A percentile compares a stretch with the other conserved stretches of the same genome.
Evolutionary conservation across 1,140 invertebrate species (phyloP).

Genomic region (Philaenus spumarius): DNA sequence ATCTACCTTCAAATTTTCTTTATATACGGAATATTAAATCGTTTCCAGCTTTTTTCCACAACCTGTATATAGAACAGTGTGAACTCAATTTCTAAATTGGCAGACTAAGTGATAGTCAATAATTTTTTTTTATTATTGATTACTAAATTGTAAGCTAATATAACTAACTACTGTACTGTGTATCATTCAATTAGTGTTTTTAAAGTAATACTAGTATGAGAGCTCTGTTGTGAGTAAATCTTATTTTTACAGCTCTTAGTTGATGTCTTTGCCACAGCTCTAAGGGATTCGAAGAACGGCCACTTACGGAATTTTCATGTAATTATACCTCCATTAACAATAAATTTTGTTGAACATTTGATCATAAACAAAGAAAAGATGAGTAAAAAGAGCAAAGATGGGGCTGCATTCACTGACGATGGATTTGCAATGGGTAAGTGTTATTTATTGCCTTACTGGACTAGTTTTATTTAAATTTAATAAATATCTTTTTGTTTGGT

Average conservation of each 20-base stretch:
- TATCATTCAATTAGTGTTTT: too few species aligned
- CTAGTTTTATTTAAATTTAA: background rate
- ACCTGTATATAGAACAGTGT: too few species aligned
- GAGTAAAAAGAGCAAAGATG: conserved; percentile 71
- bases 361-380: conserved; percentile 90
- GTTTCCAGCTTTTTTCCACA: too few species aligned
- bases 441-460: background rate
- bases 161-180: too few species aligned
- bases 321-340: conserved; percentile 86
- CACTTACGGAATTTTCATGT: conserved; percentile 93
- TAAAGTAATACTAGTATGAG: too few species aligned
- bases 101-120: too few species aligned
- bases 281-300: conserved; percentile 77
- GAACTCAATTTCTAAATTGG: too few species aligned
- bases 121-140: too few species aligned
- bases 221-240: too few species aligned
- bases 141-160: too few species aligned
- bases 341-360: conserved; percentile 93
- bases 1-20: too few species aligned
- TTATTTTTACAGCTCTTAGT: conserved; percentile 74
- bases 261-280: conserved; percentile 85
- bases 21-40: too few species aligned
- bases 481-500: background rate
- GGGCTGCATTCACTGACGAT: conserved; percentile 92
- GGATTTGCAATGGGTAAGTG: conserved; percentile 90